Conservation (phyloP, 2,888 invertebrate genomes). For the Tyria jacobaeae region DNA sequence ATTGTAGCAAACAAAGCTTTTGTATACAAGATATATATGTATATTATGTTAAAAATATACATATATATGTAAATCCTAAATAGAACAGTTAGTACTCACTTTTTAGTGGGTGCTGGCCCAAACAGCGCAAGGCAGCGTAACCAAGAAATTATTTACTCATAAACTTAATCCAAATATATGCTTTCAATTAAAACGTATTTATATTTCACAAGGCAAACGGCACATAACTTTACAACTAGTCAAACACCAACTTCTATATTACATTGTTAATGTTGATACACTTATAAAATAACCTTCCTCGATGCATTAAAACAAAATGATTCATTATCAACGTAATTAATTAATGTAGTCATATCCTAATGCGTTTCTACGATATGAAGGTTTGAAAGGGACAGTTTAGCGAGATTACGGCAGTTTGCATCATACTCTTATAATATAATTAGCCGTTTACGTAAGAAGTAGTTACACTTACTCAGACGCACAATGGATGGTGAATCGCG, state of each 20-base stretch:
- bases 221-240: background rate
- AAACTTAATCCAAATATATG: background rate
- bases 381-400: constrained; percentile 22
- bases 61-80: too few relatives aligned
- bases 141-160: background rate
- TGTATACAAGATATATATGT: too few relatives aligned
- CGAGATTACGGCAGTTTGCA: constrained; percentile 26
- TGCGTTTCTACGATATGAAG: constrained; percentile 10
- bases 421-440: constrained; percentile 36
- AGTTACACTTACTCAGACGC: constrained; percentile 25
- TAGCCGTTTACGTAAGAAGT: constrained; percentile 37
- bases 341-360: constrained; percentile 18
- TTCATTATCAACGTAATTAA: constrained; percentile 9
- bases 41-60: too few relatives aligned
- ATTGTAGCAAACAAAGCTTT: too few relatives aligned
- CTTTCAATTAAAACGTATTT: too few relatives aligned
- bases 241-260: background rate
- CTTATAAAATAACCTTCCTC: background rate
- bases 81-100: too few relatives aligned
- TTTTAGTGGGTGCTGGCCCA: too few relatives aligned
- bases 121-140: too few relatives aligned
- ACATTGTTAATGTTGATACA: background rate
- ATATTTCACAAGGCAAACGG: background rate
- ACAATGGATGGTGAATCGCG: constrained; percentile 20
- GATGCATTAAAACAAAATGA: background rate